Evolutionary conservation across 2,797 vertebrate species (phyloP).

Genomic region (Coendou prehensilis): DNA sequence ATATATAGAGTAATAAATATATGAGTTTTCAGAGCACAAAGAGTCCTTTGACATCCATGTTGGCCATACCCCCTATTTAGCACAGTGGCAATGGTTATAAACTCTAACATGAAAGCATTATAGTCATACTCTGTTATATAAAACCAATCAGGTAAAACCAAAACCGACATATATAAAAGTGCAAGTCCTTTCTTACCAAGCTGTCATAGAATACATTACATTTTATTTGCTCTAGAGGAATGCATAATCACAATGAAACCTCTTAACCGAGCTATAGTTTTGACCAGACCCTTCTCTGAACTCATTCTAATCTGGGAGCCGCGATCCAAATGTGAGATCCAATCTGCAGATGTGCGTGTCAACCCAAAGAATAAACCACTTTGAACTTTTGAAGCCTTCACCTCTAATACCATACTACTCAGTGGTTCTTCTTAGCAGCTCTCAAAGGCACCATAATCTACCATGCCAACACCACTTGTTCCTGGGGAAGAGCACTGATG

Average conservation of each 20-base stretch:
- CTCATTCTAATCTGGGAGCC: not conserved
- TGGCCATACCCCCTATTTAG: not conserved
- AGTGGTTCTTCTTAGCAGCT: not conserved
- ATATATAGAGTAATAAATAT: not conserved
- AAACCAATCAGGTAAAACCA: constrained; percentile 25
- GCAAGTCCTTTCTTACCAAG: not conserved
- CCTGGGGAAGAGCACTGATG: not conserved
- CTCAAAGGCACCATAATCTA: not conserved
- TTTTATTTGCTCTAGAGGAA: not conserved
- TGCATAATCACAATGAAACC: not conserved
- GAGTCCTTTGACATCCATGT: not conserved
- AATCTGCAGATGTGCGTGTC: not conserved
- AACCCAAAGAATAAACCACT: not conserved
- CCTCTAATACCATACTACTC: not conserved
- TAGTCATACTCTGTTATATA: not conserved
- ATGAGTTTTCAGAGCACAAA: not conserved
- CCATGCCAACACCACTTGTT: fast-evolving
- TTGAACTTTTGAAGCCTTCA: not conserved
- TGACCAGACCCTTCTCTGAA: not conserved
- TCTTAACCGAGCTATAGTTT: not conserved
- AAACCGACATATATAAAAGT: not conserved
- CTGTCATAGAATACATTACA: not conserved
- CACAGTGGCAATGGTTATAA: not conserved
- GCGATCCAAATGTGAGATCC: not conserved
- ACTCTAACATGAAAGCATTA: not conserved